Conservation (phyloP, 2,888 invertebrate species). For the Sepiola atlantica region DNA sequence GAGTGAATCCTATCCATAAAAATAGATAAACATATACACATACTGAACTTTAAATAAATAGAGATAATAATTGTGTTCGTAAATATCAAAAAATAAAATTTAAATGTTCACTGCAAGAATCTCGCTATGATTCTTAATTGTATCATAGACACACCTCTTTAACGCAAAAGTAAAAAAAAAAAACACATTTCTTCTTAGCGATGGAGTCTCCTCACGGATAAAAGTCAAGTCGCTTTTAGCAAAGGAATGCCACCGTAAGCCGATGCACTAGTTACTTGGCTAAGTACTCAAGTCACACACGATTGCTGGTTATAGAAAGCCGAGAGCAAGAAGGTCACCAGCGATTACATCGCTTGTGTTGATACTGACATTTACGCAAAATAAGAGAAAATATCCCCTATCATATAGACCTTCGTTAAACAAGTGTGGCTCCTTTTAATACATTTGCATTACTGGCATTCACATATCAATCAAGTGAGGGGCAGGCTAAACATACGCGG, state of each 20-base stretch:
- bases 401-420: slow-evolving; percentile 4
- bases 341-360: slow-evolving; percentile 32
- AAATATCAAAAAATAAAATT: neutral
- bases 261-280: neutral
- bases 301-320: slow-evolving; percentile 32
- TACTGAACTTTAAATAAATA: too few relatives aligned
- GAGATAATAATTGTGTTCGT: too few relatives aligned
- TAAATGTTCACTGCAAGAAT: too few relatives aligned
- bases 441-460: neutral
- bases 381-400: slow-evolving; percentile 4
- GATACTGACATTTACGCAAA: slow-evolving; percentile 6
- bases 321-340: slow-evolving; percentile 16
- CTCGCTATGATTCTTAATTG: neutral
- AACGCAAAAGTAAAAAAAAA: neutral
- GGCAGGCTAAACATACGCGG: neutral
- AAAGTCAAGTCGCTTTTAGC: neutral
- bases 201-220: neutral
- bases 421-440: slow-evolving; percentile 3
- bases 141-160: neutral
- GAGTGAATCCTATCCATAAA: too few relatives aligned
- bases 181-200: neutral
- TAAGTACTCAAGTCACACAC: neutral
- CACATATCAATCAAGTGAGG: slow-evolving; percentile 1
- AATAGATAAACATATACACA: too few relatives aligned
- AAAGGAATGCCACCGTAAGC: neutral